A percentile compares a stretch with the other conserved stretches of the same genome.
These are phyloP conservation scores for Emydura subglobosa DNA, from an alignment of 2,113 vertebrate genomes.

Conservation along the genomic window DNA sequence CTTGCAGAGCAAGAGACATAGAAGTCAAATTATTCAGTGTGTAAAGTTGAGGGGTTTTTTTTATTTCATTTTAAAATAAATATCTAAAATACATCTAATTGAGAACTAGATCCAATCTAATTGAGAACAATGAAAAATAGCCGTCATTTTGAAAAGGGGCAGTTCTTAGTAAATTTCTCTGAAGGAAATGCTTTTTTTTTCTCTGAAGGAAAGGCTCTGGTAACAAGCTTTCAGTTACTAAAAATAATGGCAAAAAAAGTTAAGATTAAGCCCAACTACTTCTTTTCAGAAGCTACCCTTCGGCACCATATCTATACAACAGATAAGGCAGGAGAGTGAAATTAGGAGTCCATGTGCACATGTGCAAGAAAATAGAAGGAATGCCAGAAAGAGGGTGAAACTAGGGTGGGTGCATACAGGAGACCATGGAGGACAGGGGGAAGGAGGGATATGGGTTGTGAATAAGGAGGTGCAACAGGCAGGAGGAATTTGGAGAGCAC, in stretches of 20 bases:
- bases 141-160: neutral
- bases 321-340: neutral
- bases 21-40: neutral
- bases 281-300: neutral
- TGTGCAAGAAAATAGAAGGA: neutral
- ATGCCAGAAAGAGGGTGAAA: neutral
- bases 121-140: neutral
- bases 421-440: neutral
- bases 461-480: neutral
- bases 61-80: neutral
- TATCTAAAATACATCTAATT: too few species aligned
- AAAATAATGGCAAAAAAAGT: too few species aligned
- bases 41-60: neutral
- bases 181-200: neutral
- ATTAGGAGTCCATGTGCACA: neutral
- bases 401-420: neutral
- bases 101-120: neutral
- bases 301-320: neutral
- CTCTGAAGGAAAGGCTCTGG: neutral
- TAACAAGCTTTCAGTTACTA: neutral
- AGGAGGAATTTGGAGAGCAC: neutral
- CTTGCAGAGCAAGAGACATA: neutral
- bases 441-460: neutral
- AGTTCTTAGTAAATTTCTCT: neutral
- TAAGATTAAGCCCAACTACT: neutral